phyloP scores from a whole-genome alignment of 2,113 vertebrate genomes.

The Alligator sinensis region DNA sequence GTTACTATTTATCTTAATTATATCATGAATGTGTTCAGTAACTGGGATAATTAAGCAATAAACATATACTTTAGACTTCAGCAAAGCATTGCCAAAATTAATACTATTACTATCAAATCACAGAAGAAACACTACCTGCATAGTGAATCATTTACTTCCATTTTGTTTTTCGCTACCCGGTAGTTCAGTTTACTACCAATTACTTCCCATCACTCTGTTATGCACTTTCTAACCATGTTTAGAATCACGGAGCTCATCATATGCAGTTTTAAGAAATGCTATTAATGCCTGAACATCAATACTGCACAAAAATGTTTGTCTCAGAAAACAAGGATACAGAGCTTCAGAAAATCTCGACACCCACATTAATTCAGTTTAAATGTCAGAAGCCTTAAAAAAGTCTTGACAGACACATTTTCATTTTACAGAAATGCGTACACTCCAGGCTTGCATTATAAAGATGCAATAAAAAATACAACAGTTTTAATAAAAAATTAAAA shows the following conservation, averaged over 20 bases:
- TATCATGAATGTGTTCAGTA: slow-evolving; percentile 57
- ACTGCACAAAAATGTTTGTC: background rate
- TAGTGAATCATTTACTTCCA: slow-evolving; percentile 11
- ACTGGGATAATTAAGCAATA: slow-evolving; percentile 67
- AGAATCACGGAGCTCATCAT: background rate
- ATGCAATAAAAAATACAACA: background rate
- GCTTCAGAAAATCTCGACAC: background rate
- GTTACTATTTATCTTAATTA: slow-evolving; percentile 57
- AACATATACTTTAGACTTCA: slow-evolving; percentile 54
- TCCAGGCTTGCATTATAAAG: background rate
- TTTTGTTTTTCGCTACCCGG: slow-evolving; percentile 3
- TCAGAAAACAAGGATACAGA: background rate
- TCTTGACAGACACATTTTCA: background rate
- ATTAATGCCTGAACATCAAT: background rate
- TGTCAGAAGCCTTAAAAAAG: background rate
- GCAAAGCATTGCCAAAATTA: slow-evolving; percentile 52
- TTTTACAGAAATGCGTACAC: background rate
- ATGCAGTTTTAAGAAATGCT: background rate
- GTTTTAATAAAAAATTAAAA: too few relatives aligned
- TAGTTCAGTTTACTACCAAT: background rate
- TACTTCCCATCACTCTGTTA: background rate
- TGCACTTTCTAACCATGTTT: slow-evolving; percentile 23
- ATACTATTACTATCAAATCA: slow-evolving; percentile 36
- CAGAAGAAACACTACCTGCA: slow-evolving; percentile 1
- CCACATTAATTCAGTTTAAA: background rate